A percentile compares a stretch with the other conserved stretches of the same genome.
These are phyloP conservation scores for Podabrus alpinus DNA, from an alignment of 2,888 invertebrate species.

Conservation along the genomic window DNA sequence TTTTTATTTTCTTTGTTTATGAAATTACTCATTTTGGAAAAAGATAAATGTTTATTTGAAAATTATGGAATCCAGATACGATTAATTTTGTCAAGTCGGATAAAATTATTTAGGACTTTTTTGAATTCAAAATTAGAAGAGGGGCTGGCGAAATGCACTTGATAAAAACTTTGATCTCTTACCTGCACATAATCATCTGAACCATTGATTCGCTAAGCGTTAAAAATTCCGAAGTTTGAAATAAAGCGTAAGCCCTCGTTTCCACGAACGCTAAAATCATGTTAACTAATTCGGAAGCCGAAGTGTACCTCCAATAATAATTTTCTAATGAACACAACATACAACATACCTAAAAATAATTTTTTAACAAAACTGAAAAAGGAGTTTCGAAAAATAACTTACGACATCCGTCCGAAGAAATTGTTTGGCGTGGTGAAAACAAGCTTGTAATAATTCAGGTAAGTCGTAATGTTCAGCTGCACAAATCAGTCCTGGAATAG, in stretches of 20 bases:
- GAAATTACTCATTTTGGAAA: no score
- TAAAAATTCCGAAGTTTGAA: constrained; percentile 82
- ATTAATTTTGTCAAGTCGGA: no score
- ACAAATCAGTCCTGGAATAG: constrained; percentile 90
- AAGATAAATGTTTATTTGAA: no score
- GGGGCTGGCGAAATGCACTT: neutral
- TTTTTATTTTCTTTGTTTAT: no score
- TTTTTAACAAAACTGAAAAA: neutral
- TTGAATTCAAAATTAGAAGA: no score
- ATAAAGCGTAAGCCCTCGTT: constrained; percentile 82
- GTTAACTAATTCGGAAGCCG: constrained; percentile 90
- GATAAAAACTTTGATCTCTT: constrained; percentile 17
- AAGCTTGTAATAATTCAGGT: constrained; percentile 89
- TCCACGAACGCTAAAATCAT: constrained; percentile 92
- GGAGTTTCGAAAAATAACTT: constrained; percentile 42
- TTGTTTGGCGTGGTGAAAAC: constrained; percentile 94
- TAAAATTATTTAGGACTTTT: no score
- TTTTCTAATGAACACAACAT: constrained; percentile 92
- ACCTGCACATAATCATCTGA: constrained; percentile 85
- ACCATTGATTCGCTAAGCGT: constrained; percentile 93
- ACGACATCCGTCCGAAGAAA: constrained; percentile 90
- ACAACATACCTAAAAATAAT: constrained; percentile 71
- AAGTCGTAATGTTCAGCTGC: constrained; percentile 94
- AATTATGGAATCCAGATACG: no score
- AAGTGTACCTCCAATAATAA: constrained; percentile 94